These are phyloP conservation scores for Caenorhabditis sp. DNA, from an alignment of 2,888 invertebrate species.

Conservation along the genomic window DNA sequence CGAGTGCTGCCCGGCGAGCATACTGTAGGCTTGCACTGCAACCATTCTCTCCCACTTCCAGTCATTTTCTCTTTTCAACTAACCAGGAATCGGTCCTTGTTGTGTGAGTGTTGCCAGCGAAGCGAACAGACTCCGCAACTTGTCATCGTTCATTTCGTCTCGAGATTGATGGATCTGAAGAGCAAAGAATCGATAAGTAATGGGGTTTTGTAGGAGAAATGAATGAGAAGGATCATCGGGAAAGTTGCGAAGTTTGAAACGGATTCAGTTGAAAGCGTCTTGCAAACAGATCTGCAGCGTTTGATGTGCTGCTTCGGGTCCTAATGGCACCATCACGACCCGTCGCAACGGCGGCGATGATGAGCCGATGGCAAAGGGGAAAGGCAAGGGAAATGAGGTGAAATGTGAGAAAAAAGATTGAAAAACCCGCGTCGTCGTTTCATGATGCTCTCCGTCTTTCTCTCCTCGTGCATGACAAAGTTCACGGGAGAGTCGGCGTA, in stretches of 20 bases:
- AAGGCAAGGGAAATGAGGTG: constrained; percentile 34
- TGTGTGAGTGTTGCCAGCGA: constrained; percentile 71
- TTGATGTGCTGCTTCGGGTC: constrained; percentile 1
- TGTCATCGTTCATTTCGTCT: constrained; percentile 67
- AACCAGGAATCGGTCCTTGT: constrained; percentile 73
- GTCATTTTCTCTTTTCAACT: no score
- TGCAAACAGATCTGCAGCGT: neutral
- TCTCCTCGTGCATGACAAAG: constrained; percentile 42
- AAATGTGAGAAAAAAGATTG: constrained; percentile 43
- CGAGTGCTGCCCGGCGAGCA: constrained; percentile 67
- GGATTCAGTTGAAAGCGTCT: neutral
- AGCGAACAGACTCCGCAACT: constrained; percentile 68
- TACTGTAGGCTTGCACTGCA: constrained; percentile 74
- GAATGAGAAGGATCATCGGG: no score
- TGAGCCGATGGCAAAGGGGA: constrained; percentile 7
- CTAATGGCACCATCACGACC: neutral
- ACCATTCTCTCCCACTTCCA: neutral
- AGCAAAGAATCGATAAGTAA: no score
- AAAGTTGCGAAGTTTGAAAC: no score
- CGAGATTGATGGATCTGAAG: constrained; percentile 3
- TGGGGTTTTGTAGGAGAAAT: neutral
- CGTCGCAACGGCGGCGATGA: no score
- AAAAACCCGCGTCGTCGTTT: constrained; percentile 25
- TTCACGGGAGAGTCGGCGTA: constrained; percentile 28
- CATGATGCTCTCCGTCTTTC: constrained; percentile 9